A percentile compares a stretch with the other conserved stretches of the same genome.
Evolutionary conservation across 2,888 invertebrate genomes (phyloP).

Genomic region (Drosophila multiciliata): DNA sequence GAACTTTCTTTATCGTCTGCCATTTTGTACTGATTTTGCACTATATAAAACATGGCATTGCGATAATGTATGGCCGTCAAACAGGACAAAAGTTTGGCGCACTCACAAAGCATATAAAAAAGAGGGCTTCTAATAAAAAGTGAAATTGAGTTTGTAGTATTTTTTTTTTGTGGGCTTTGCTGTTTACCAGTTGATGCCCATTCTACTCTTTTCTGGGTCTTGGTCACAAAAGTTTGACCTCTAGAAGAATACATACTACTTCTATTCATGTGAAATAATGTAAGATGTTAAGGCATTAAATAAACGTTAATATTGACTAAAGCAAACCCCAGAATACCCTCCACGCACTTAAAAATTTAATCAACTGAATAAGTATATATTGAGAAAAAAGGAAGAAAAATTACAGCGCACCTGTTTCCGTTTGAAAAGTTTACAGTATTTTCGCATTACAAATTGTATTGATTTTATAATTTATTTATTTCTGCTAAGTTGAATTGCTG

Average conservation of each 20-base stretch:
- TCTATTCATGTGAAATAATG: neutral
- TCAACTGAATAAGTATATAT: neutral
- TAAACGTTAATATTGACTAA: neutral
- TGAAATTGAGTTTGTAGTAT: constrained; percentile 72
- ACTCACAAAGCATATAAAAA: constrained; percentile 15
- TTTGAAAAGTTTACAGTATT: constrained; percentile 8
- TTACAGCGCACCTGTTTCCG: constrained; percentile 41
- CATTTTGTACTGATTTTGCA: constrained; percentile 78
- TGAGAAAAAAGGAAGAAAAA: neutral
- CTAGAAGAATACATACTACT: neutral
- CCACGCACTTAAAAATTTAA: neutral
- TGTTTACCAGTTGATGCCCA: constrained; percentile 3
- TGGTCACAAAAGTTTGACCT: constrained; percentile 3
- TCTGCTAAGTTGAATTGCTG: constrained; percentile 37
- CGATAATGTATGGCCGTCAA: constrained; percentile 70
- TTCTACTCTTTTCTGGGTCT: constrained; percentile 2
- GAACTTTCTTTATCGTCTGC: constrained; percentile 73
- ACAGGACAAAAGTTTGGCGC: constrained; percentile 47
- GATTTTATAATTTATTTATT: constrained; percentile 79
- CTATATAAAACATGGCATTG: constrained; percentile 75
- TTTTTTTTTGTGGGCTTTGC: constrained; percentile 26
- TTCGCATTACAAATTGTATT: constrained; percentile 52
- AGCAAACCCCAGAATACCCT: neutral
- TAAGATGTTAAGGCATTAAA: neutral
- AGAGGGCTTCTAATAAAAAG: constrained; percentile 53